Evolutionary conservation across 2,113 vertebrate species (phyloP).

Genomic region (Muntiacus reevesi): DNA sequence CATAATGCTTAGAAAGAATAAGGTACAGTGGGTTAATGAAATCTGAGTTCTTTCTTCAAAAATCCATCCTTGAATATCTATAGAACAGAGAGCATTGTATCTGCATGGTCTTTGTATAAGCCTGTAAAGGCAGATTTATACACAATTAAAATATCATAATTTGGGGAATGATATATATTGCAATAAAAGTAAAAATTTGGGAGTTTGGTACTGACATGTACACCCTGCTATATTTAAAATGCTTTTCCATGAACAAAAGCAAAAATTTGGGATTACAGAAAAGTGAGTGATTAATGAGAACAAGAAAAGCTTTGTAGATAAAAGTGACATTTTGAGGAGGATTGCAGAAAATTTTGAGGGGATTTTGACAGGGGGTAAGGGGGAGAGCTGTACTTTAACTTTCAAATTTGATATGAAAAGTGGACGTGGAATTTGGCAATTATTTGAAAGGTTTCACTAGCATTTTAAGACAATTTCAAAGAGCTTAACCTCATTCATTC

Average conservation of each 20-base stretch:
- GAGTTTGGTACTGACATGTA: background rate
- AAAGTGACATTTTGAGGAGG: background rate
- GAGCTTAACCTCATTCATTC: background rate
- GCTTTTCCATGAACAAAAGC: background rate
- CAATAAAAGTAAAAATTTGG: background rate
- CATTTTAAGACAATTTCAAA: conserved; percentile 17
- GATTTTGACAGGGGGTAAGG: background rate
- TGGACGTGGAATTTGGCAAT: background rate
- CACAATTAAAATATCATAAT: background rate
- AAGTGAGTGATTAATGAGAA: background rate
- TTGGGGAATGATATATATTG: background rate
- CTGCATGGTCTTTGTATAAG: background rate
- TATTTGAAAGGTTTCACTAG: background rate
- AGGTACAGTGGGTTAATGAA: background rate
- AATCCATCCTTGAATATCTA: background rate
- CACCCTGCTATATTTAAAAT: background rate
- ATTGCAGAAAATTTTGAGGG: background rate
- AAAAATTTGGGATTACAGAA: background rate
- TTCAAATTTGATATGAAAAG: conserved; percentile 18
- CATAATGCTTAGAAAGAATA: background rate
- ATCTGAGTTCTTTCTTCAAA: conserved; percentile 12
- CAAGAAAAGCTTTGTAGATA: background rate
- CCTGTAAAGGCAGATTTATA: background rate
- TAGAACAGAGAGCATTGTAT: background rate
- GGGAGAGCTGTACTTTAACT: background rate